Evolutionary conservation across 1,140 invertebrate species (phyloP).

Genomic region (Sycophila sp.): DNA sequence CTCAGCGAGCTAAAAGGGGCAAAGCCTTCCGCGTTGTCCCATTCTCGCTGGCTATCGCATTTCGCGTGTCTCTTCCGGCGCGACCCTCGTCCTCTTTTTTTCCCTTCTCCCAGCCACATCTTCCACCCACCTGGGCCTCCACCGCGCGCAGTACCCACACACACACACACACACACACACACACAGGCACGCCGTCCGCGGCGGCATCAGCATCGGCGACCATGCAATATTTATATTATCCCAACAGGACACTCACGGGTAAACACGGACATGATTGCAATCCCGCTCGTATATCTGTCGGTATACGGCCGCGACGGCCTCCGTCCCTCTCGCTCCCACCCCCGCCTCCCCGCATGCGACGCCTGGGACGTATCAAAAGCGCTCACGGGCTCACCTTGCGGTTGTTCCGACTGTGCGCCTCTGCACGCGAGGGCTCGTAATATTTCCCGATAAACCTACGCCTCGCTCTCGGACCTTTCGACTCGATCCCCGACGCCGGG

Average conservation of each 20-base stretch:
- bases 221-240: constrained; percentile 66
- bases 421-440: constrained; percentile 49
- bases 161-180: constrained; percentile 41
- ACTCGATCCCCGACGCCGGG: no score
- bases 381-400: constrained; percentile 46
- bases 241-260: constrained; percentile 60
- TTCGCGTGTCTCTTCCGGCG: background rate
- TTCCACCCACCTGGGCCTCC: background rate
- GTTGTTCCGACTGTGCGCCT: constrained; percentile 16
- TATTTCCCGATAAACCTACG: constrained; percentile 61
- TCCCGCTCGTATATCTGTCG: constrained; percentile 61
- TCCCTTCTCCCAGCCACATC: background rate
- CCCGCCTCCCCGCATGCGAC: constrained; percentile 53
- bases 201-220: constrained; percentile 46
- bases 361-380: constrained; percentile 62
- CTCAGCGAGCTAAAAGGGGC: no score
- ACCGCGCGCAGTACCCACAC: constrained; percentile 42
- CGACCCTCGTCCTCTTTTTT: no score
- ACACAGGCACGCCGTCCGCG: constrained; percentile 22
- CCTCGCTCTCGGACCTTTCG: background rate
- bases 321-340: constrained; percentile 12
- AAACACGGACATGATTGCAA: constrained; percentile 64
- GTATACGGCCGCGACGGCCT: constrained; percentile 10
- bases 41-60: no score
- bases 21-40: no score